Base-by-base conservation (phyloP, 2,888 invertebrate genomes). In the Oasisia sp. region DNA sequence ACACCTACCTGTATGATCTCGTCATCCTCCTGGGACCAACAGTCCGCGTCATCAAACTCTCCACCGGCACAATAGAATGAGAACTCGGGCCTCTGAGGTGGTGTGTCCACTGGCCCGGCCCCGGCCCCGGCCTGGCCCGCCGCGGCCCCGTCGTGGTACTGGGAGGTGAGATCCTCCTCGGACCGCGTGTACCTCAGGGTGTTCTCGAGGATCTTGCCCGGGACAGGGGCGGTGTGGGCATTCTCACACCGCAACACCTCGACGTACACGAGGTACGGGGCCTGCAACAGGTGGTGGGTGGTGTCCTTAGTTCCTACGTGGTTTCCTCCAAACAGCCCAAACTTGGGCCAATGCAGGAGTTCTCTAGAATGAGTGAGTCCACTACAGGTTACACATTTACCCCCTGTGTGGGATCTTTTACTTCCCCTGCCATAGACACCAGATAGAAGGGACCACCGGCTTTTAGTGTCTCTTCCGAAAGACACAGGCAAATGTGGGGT, bases 251-350 rank as follows among this genome's bases (percentile, higher is more conserved):
- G 99, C 90, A 99, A 97, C 11, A 99, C 99, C 97, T 99, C 99
- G 92, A 99, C 98, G 97, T 99, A 99, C 96, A 99, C 98, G 95
- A 99, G 98, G 97, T 99, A 99, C 0, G 99, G 99, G 91, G 99
- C 99, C 98, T 98, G 94, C 93, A 58, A 92, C 90, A 32, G 27
- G 4, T 56, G 56, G 56, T 19, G 56, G 38, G 38, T 4, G 38
- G 38, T 38, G 38, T 4, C 1, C 38, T 38, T 4, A 38, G 38
- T n/a, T n/a, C n/a, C n/a, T n/a, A n/a, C n/a, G n/a, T n/a, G n/a
- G n/a, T n/a, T n/a, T n/a, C n/a, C n/a, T n/a, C n/a, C n/a, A n/a
- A n/a, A n/a, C n/a, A n/a, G n/a, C n/a, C n/a, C n/a, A n/a, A n/a
- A n/a, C n/a, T n/a, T n/a, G n/a, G n/a, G n/a, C n/a, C n/a, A n/a